Evolutionary conservation across 2,888 invertebrate genomes (phyloP), one percentile per base, ranked within the genome.

Genomic region (Lasius fuliginosus): DNA sequence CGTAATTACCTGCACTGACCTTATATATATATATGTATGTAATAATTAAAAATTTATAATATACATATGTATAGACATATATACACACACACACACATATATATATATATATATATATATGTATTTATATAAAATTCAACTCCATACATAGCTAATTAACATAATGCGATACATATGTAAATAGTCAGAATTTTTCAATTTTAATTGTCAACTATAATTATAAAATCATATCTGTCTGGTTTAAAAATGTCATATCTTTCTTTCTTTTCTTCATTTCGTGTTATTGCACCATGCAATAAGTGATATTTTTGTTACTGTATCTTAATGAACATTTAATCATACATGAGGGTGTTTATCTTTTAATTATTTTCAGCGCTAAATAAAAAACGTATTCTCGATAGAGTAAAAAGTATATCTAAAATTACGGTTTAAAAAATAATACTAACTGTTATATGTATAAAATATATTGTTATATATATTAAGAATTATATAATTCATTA

Each of bases 341-440:
- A 73, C 36, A 73, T 27, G 27, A 58, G 56, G 18, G 27, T 60
- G 8, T 60, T 60, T 60, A 74, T 60, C 6, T 60, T 18, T 46
- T 46, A 46, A 46, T 46, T 46, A 18, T 4, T 46, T 46, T 46
- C 15, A 73, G 58, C 40, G 36, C 5, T 2, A 71, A 36, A 18
- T 27, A 15, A 73, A 46, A 58, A 73, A 58, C 5, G 42, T 36
- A 56, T 56, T 71, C 15, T n/a, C 23, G 5, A 71, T 36, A 71
- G 15, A 71, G 15, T 33, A 71, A 56, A 56, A 71, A 53, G 8
- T 56, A 69, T 56, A 71, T 36, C 0, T 36, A 15, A 71, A 71
- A 71, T 56, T 36, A 56, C 23, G 6, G n/a, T 23, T 36, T 36
- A 11, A 71, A 36, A n/a, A 33, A 56, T 69, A 69, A 33, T 15